These are phyloP conservation scores for Microcebus ravelobensis DNA, from an alignment of 2,113 vertebrate genomes.

Conservation along the genomic window DNA sequence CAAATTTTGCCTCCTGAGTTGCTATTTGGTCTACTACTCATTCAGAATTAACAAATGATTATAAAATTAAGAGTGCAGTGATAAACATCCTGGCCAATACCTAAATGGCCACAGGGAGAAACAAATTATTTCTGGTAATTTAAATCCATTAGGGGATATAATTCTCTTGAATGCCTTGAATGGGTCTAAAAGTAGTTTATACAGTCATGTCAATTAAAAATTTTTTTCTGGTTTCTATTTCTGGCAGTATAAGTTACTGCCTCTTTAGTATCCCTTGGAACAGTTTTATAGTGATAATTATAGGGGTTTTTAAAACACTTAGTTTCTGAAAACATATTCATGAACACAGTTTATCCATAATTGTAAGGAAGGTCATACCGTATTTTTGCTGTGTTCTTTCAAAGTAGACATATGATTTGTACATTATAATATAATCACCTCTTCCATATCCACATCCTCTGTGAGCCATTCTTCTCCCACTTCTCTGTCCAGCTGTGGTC, in stretches of 20 bases:
- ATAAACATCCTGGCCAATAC: background rate
- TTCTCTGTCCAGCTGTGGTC: background rate
- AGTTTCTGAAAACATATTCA: background rate
- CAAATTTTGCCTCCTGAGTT: background rate
- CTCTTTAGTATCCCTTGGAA: background rate
- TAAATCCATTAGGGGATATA: constrained; percentile 5
- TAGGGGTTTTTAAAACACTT: background rate
- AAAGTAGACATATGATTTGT: background rate
- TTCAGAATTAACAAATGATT: constrained; percentile 26
- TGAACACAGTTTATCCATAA: background rate
- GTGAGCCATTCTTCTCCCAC: background rate
- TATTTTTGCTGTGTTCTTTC: background rate
- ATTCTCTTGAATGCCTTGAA: background rate
- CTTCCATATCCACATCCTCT: background rate
- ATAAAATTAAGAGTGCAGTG: background rate
- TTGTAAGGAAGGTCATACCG: background rate
- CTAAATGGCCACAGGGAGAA: background rate
- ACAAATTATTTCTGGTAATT: constrained; percentile 25
- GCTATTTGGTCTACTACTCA: background rate
- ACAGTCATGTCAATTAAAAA: background rate
- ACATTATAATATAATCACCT: background rate
- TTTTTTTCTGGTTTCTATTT: background rate
- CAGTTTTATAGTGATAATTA: background rate
- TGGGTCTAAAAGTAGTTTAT: background rate
- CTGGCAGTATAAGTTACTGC: background rate